Evolutionary conservation across 2,888 invertebrate species (phyloP).

Genomic region (Cetonia aurata): DNA sequence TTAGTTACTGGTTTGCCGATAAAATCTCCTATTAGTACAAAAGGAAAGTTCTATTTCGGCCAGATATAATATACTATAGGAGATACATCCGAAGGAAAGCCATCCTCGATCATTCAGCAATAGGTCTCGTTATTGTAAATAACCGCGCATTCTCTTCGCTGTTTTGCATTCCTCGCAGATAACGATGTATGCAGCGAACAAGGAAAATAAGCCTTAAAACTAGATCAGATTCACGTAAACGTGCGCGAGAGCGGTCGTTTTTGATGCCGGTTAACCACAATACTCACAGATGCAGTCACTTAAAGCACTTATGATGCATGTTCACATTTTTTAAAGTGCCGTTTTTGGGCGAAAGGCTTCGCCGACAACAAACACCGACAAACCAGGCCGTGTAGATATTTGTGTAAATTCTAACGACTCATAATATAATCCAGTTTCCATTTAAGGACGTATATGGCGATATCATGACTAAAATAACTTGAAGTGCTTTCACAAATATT

Average conservation of each 20-base stretch:
- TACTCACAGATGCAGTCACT: constrained; percentile 7
- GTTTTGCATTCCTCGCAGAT: constrained; percentile 43
- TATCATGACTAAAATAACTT: constrained; percentile 15
- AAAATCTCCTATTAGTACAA: constrained; percentile 11
- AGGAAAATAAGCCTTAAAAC: constrained; percentile 47
- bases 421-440: constrained; percentile 19
- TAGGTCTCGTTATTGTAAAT: constrained; percentile 28
- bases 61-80: constrained; percentile 23
- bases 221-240: constrained; percentile 58
- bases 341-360: constrained; percentile 52
- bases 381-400: constrained; percentile 1
- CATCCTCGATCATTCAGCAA: constrained; percentile 16
- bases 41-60: constrained; percentile 32
- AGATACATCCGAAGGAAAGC: constrained; percentile 31
- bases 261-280: constrained; percentile 26
- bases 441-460: constrained; percentile 28
- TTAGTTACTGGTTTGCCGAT: constrained; percentile 16
- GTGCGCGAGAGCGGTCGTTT: constrained; percentile 48
- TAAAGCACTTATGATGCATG: constrained; percentile 53
- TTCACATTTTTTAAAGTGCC: constrained; percentile 52
- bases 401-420: constrained; percentile 39
- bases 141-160: constrained; percentile 33
- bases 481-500: constrained; percentile 16
- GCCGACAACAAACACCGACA: constrained; percentile 7
- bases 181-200: constrained; percentile 31